Conservation (phyloP, 1,140 invertebrate genomes). For the Lethrus apterus region DNA sequence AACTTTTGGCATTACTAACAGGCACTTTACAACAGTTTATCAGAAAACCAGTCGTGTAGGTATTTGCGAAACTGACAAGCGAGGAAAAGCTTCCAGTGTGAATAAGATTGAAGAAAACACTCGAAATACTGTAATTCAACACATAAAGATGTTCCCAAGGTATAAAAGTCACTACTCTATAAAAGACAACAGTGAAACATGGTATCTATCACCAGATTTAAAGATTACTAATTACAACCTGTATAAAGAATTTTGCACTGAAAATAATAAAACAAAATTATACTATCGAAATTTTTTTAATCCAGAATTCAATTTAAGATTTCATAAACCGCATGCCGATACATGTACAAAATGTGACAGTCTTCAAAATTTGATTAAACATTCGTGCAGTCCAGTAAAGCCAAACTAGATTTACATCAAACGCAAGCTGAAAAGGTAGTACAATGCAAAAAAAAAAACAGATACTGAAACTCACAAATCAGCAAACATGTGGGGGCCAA, state of each 20-base stretch:
- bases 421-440: slow-evolving; percentile 14
- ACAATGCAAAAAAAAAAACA: slow-evolving; percentile 9
- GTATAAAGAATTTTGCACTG: slow-evolving; percentile 9
- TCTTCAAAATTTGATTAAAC: slow-evolving; percentile 18
- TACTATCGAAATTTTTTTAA: slow-evolving; percentile 12
- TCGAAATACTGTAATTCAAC: slow-evolving; percentile 4
- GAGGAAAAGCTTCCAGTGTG: slow-evolving; percentile 6
- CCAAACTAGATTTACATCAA: slow-evolving; percentile 13
- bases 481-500: slow-evolving; percentile 21
- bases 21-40: slow-evolving; percentile 10
- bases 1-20: slow-evolving; percentile 15
- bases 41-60: slow-evolving; percentile 11
- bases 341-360: slow-evolving; percentile 15
- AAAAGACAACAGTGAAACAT: slow-evolving; percentile 6
- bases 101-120: slow-evolving; percentile 12
- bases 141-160: slow-evolving; percentile 16
- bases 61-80: slow-evolving; percentile 8
- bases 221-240: slow-evolving; percentile 16
- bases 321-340: slow-evolving; percentile 9
- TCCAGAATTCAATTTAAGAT: slow-evolving; percentile 9
- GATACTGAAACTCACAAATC: slow-evolving; percentile 14
- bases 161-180: slow-evolving; percentile 16
- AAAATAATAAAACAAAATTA: slow-evolving; percentile 4
- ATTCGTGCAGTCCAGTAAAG: slow-evolving; percentile 4
- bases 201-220: slow-evolving; percentile 14